Conservation (phyloP, 1,140 invertebrate genomes). For the Agrypnia vestita region DNA sequence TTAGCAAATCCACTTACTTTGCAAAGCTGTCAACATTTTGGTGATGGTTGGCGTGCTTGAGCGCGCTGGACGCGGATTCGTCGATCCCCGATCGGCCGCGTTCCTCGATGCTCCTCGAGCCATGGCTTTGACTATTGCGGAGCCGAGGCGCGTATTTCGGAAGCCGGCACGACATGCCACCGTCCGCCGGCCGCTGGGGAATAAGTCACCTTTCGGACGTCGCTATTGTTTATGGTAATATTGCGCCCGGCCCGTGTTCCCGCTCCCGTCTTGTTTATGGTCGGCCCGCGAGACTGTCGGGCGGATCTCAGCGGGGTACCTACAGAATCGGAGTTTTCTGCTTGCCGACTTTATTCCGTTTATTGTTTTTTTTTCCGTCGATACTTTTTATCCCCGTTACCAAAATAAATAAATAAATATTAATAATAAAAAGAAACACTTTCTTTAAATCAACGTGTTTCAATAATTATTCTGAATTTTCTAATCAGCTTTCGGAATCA, state of each 20-base stretch:
- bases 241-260: conserved; percentile 7
- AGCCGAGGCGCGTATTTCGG: conserved; percentile 2
- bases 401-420: too few relatives aligned
- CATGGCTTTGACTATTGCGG: background rate
- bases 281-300: background rate
- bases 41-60: background rate
- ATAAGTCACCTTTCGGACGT: background rate
- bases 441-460: too few relatives aligned
- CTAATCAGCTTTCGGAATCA: too few relatives aligned
- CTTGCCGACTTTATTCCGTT: background rate
- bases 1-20: background rate
- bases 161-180: conserved; percentile 8
- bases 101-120: background rate
- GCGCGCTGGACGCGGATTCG: too few relatives aligned
- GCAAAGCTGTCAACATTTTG: background rate
- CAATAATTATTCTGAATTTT: too few relatives aligned
- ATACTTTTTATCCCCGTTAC: background rate
- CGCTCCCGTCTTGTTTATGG: conserved; percentile 26
- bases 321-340: background rate
- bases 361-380: background rate
- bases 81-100: background rate
- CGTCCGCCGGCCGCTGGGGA: background rate
- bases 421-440: too few relatives aligned
- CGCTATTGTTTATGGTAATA: conserved; percentile 30
- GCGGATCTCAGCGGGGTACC: background rate